phyloP scores from a whole-genome alignment of 2,888 invertebrate species.

The Panorpa germanica region DNA sequence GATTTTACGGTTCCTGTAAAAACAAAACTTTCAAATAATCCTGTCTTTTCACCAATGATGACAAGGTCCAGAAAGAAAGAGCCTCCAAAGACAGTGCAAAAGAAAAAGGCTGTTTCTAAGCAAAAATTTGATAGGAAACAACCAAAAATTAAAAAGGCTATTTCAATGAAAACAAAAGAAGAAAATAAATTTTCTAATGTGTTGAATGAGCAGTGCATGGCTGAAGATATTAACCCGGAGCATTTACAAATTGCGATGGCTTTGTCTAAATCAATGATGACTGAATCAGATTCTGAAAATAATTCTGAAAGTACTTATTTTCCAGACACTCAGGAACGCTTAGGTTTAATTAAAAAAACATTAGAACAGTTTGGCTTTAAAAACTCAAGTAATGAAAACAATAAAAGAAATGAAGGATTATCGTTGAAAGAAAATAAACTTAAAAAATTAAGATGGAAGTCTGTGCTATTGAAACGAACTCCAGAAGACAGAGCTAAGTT shows the following conservation, averaged over 20 bases:
- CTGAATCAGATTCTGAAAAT: slow-evolving; percentile 13
- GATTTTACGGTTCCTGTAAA: too few relatives aligned
- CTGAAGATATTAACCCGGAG: slow-evolving; percentile 37
- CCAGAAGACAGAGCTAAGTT: slow-evolving; percentile 22
- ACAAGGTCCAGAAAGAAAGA: too few relatives aligned
- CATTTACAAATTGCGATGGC: slow-evolving; percentile 48
- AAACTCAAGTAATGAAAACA: too few relatives aligned
- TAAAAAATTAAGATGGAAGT: slow-evolving; percentile 21
- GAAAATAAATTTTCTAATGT: slow-evolving; percentile 19
- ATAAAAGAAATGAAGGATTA: too few relatives aligned
- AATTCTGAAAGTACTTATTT: slow-evolving; percentile 9
- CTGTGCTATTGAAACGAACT: slow-evolving; percentile 17
- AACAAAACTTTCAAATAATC: too few relatives aligned
- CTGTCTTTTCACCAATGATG: too few relatives aligned
- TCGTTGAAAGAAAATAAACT: slow-evolving; percentile 17
- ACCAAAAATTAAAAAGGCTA: slow-evolving; percentile 19
- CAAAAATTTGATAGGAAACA: too few relatives aligned
- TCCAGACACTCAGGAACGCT: slow-evolving; percentile 13
- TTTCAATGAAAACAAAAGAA: slow-evolving; percentile 20
- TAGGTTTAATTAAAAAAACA: slow-evolving; percentile 26
- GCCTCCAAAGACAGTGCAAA: too few relatives aligned
- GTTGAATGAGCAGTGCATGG: slow-evolving; percentile 20
- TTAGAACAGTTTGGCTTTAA: slow-evolving; percentile 42
- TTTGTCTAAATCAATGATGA: slow-evolving; percentile 38
- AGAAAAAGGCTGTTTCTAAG: too few relatives aligned